phyloP scores from a whole-genome alignment of 2,888 invertebrate genomes.

The Xanthorhoe spadicearia region DNA sequence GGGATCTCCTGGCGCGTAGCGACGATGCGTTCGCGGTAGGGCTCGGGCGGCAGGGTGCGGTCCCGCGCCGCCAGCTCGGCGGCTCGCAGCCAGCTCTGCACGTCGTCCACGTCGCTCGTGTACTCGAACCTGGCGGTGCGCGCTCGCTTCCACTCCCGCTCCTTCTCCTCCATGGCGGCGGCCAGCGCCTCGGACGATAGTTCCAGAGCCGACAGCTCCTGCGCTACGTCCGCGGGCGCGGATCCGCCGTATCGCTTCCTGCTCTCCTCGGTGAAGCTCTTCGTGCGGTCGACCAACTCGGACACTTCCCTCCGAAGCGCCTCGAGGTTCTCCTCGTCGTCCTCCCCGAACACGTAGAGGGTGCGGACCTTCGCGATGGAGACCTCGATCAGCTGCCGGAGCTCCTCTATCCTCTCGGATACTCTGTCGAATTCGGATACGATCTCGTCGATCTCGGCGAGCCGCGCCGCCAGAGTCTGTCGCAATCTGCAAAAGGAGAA shows the following conservation, averaged over 20 bases:
- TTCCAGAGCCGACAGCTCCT: slow-evolving; percentile 93
- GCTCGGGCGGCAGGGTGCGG: slow-evolving; percentile 90
- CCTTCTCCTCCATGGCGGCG: slow-evolving; percentile 94
- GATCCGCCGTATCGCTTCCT: slow-evolving; percentile 86
- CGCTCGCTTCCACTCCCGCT: slow-evolving; percentile 94
- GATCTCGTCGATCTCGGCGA: slow-evolving; percentile 89
- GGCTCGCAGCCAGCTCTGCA: slow-evolving; percentile 92
- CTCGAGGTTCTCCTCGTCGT: slow-evolving; percentile 87
- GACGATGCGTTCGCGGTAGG: slow-evolving; percentile 90
- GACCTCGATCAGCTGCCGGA: slow-evolving; percentile 88
- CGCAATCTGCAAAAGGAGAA: slow-evolving; percentile 88
- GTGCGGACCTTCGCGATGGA: slow-evolving; percentile 87
- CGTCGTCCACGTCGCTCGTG: slow-evolving; percentile 90
- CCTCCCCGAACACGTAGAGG: slow-evolving; percentile 91
- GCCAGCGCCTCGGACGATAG: slow-evolving; percentile 91
- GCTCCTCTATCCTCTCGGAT: slow-evolving; percentile 88
- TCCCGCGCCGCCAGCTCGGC: slow-evolving; percentile 94
- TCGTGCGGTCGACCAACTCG: slow-evolving; percentile 83
- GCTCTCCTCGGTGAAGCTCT: slow-evolving; percentile 84
- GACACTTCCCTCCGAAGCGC: slow-evolving; percentile 85
- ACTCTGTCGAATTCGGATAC: slow-evolving; percentile 90
- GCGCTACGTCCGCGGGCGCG: slow-evolving; percentile 91
- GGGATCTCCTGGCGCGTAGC: slow-evolving; percentile 91
- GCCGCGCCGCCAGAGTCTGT: slow-evolving; percentile 90
- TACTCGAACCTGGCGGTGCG: slow-evolving; percentile 93